phyloP scores from a whole-genome alignment of 2,888 invertebrate species.

The Iphiclides podalirius region DNA sequence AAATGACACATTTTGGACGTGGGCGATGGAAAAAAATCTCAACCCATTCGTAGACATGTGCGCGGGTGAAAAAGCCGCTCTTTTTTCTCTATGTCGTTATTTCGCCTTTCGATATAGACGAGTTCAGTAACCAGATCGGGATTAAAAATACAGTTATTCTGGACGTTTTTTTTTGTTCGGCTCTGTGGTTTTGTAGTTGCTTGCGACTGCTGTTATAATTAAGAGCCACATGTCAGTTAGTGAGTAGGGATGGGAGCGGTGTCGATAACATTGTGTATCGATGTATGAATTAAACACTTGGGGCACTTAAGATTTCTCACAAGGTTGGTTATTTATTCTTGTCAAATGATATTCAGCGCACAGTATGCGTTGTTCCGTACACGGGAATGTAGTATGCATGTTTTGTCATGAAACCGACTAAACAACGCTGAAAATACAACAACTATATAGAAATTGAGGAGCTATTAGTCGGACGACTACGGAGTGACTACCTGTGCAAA shows the following conservation, averaged over 20 bases:
- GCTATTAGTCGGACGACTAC: no score
- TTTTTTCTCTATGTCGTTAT: constrained; percentile 40
- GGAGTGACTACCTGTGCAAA: no score
- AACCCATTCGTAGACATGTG: constrained; percentile 73
- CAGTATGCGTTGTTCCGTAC: no score
- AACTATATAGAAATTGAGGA: no score
- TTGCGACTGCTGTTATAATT: constrained; percentile 69
- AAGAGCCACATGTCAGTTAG: constrained; percentile 66
- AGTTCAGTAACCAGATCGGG: constrained; percentile 76
- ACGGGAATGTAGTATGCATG: no score
- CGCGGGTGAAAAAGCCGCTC: constrained; percentile 42
- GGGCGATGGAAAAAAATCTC: constrained; percentile 39
- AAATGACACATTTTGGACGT: constrained; percentile 63
- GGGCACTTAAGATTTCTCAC: neutral
- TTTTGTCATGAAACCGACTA: no score
- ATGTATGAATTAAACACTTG: no score
- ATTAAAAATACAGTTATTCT: constrained; percentile 71
- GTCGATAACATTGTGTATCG: constrained; percentile 28
- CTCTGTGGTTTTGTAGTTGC: constrained; percentile 67
- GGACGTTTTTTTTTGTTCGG: constrained; percentile 52
- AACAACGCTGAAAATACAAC: no score
- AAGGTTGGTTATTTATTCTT: neutral
- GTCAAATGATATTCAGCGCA: no score
- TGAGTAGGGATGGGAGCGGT: constrained; percentile 38
- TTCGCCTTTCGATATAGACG: constrained; percentile 23